Evolutionary conservation across 2,888 invertebrate genomes (phyloP).

Genomic region (Dicyrtoma fusca): DNA sequence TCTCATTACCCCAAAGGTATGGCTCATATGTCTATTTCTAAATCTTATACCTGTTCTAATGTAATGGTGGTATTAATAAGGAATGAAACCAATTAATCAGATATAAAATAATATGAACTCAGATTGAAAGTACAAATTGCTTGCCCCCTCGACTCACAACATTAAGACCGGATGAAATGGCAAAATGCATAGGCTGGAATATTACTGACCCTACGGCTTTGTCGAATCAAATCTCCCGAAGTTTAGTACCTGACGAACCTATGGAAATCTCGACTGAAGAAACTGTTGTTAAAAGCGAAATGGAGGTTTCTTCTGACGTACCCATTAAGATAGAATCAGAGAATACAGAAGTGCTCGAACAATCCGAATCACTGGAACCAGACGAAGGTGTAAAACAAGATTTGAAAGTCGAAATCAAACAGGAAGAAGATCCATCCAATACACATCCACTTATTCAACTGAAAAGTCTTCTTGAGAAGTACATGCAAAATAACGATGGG

Average conservation of each 20-base stretch:
- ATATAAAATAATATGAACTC: slow-evolving; percentile 13
- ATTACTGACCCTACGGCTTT: not conserved
- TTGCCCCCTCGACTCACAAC: slow-evolving; percentile 33
- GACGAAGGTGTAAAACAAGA: not conserved
- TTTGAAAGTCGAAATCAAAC: not conserved
- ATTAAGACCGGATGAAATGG: slow-evolving; percentile 33
- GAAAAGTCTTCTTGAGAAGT: slow-evolving; percentile 30
- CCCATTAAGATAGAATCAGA: not conserved
- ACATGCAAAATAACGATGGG: slow-evolving; percentile 33
- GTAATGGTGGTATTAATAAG: no score
- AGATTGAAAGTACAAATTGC: slow-evolving; percentile 28
- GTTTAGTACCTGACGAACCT: slow-evolving; percentile 23
- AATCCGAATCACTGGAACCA: not conserved
- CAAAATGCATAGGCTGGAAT: slow-evolving; percentile 36
- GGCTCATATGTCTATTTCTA: not conserved
- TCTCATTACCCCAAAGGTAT: slow-evolving; percentile 42
- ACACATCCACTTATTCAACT: slow-evolving; percentile 32
- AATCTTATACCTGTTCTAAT: slow-evolving; percentile 2
- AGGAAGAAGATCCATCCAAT: slow-evolving; percentile 1
- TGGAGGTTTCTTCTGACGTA: not conserved
- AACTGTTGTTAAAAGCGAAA: not conserved
- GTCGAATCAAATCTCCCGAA: not conserved
- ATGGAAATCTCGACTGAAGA: slow-evolving; percentile 11
- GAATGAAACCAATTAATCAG: no score
- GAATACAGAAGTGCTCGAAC: not conserved